Evolutionary conservation across 2,113 vertebrate species (phyloP).

Genomic region (human): GRCh38 chr5:170313501-170314000

Average conservation of each 20-base stretch:
- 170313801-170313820: accelerated
- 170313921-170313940: not conserved
- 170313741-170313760: not conserved
- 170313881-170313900: not conserved
- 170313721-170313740: not conserved
- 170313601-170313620: not conserved
- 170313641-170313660: not conserved
- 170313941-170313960: not conserved
- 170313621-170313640: not conserved
- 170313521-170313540: not conserved
- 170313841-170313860: not conserved
- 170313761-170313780: not conserved
- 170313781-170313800: not conserved
- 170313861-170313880: not conserved
- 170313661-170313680: not conserved
- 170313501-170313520: not conserved
- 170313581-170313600: not conserved
- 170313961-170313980: not conserved
- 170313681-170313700: slow-evolving; percentile 37
- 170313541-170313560: not conserved
- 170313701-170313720: not conserved
- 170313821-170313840: slow-evolving; percentile 13
- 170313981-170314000: not conserved
- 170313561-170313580: not conserved
- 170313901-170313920: not conserved